phyloP scores from a whole-genome alignment of 2,797 vertebrate species.

The Neosalanx taihuensis region DNA sequence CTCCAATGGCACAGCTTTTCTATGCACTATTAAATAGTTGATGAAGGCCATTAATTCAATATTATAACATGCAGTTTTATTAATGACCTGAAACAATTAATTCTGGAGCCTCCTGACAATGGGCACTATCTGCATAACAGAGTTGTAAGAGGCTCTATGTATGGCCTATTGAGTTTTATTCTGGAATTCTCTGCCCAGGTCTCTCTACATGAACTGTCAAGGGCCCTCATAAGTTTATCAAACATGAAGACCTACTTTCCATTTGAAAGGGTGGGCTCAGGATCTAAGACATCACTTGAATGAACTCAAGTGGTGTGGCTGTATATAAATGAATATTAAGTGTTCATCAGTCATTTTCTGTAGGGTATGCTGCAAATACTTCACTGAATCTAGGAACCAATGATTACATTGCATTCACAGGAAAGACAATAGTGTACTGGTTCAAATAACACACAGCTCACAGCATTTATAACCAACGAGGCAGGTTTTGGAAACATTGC shows the following conservation, averaged over 20 bases:
- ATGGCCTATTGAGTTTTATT: slow-evolving; percentile 29
- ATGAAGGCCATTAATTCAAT: slow-evolving; percentile 55
- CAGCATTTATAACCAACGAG: background rate
- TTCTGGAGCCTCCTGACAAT: slow-evolving; percentile 46
- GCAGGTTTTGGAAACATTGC: background rate
- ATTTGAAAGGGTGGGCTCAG: slow-evolving; percentile 69
- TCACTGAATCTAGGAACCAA: slow-evolving; percentile 44
- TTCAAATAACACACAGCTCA: background rate
- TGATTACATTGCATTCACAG: slow-evolving; percentile 26
- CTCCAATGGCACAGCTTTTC: slow-evolving; percentile 50
- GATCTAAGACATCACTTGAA: slow-evolving; percentile 62
- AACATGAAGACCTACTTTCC: slow-evolving; percentile 72
- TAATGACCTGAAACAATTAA: slow-evolving; percentile 65
- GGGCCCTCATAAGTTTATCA: slow-evolving; percentile 77
- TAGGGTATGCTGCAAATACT: slow-evolving; percentile 24
- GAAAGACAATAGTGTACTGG: slow-evolving; percentile 20
- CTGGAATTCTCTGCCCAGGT: slow-evolving; percentile 34
- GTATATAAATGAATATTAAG: slow-evolving; percentile 67
- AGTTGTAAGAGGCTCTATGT: background rate
- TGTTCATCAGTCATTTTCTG: slow-evolving; percentile 39
- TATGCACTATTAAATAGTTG: slow-evolving; percentile 64
- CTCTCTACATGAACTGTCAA: slow-evolving; percentile 58
- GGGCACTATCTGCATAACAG: slow-evolving; percentile 19
- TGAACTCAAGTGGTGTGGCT: slow-evolving; percentile 56
- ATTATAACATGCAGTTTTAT: slow-evolving; percentile 50